Base-by-base conservation (phyloP, 2,888 invertebrate species). In the Hirtodrosophila cameraria region DNA sequence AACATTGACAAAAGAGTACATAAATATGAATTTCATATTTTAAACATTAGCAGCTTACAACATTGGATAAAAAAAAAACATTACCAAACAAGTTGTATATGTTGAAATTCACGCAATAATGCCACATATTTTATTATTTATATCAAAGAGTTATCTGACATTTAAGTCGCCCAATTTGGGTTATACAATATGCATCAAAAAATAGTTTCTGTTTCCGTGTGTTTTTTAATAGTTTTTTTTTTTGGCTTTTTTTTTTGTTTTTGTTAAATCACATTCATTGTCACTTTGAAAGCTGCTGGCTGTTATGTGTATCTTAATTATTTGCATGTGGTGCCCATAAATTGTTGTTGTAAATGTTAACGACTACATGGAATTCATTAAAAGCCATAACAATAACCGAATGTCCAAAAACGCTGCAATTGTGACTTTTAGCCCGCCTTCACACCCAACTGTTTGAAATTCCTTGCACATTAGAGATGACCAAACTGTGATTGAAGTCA, bases 291-390 rank as follows among this genome's bases (percentile, higher is more conserved):
- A 35, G 39, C 61, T 36, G 39, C 30, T 36, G 53, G 39, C 30
- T 36, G 53, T 49, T 50, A 43, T 42, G 59, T 52, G 43, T 61
- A 75, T 78, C 78, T 77, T 74, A 65, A 75, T 78, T 75, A 75
- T 78, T 75, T 66, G 71, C 54, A 59, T 70, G 59, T 36, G 50
- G 33, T 25, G 53, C 20, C 25, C 31, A 46, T 52, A 55, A 46
- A 38, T 61, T 54, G 38, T 59, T 59, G 50, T 54, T 58, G 54
- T 45, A 65, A 61, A 65, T 61, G 55, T 61, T 64, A 74, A 78
- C 65, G 60, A 23, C 30, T 33, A 36, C 57, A 70, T 46, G 63
- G 63, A 69, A 75, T 75, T 52, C 70, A 65, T 73, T 68, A 73
- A 53, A 73, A 55, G 72, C 72, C 72, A 72, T 65, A 71, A 75